Percentiles rank a stretch among this genome's conserved stretches.
These are phyloP conservation scores for Prosopocoilus inquinatus DNA, from an alignment of 2,888 invertebrate genomes.

Conservation along the genomic window DNA sequence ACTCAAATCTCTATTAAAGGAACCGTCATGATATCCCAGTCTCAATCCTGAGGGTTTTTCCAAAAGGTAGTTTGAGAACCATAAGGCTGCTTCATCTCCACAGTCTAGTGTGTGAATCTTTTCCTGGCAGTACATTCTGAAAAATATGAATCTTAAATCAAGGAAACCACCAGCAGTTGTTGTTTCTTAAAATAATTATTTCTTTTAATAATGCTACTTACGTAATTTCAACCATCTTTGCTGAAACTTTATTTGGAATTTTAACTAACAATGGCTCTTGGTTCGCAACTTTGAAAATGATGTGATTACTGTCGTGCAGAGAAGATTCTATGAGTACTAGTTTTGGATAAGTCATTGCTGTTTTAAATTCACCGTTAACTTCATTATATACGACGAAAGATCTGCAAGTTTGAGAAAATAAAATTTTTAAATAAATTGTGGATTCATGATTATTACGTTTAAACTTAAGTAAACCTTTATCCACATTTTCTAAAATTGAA, in stretches of 20 bases:
- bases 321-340: constrained; percentile 50
- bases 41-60: constrained; percentile 39
- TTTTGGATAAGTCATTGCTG: constrained; percentile 46
- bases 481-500: no score
- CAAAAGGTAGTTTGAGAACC: constrained; percentile 56
- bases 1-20: constrained; percentile 18
- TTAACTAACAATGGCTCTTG: constrained; percentile 50
- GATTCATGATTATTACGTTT: no score
- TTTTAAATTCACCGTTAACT: constrained; percentile 26
- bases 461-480: no score
- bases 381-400: constrained; percentile 26
- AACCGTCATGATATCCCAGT: constrained; percentile 42
- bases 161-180: neutral
- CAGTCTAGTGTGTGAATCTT: constrained; percentile 59
- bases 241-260: constrained; percentile 38
- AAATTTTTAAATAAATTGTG: neutral
- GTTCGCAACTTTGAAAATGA: constrained; percentile 51
- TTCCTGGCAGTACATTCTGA: constrained; percentile 42
- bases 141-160: constrained; percentile 1
- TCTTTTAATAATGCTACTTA: neutral
- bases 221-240: neutral
- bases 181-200: neutral
- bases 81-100: constrained; percentile 60
- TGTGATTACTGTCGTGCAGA: constrained; percentile 46
- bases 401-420: constrained; percentile 13